Percentiles rank a stretch among this genome's conserved stretches.
Conservation (phyloP, 1,140 invertebrate genomes). For the Plodia interpunctella region DNA sequence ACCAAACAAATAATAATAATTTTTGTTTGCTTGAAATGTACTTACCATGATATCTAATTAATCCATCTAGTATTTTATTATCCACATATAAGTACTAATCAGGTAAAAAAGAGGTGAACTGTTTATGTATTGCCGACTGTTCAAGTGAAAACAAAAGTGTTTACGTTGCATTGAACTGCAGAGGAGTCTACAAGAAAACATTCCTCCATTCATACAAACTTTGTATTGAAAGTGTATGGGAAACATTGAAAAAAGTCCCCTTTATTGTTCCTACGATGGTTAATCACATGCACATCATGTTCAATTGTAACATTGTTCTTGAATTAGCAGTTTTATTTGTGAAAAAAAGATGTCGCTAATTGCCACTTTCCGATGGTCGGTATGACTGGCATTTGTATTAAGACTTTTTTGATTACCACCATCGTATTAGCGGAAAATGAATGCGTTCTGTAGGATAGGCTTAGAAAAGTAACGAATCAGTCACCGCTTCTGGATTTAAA, state of each 20-base stretch:
- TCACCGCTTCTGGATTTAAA: no score
- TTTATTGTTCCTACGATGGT: conserved; percentile 16
- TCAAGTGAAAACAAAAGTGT: conserved; percentile 24
- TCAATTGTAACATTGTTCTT: conserved; percentile 2
- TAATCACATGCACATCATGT: conserved; percentile 8
- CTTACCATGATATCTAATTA: no score
- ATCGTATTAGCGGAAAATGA: no score
- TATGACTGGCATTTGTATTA: neutral
- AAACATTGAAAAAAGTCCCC: conserved; percentile 18
- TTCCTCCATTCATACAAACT: conserved; percentile 12
- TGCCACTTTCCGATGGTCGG: neutral
- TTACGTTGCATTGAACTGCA: conserved; percentile 3
- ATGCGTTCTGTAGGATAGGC: no score
- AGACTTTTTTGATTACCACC: no score
- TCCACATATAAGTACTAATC: neutral
- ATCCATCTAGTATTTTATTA: neutral
- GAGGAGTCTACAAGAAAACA: conserved; percentile 15
- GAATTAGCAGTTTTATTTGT: neutral
- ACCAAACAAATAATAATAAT: no score
- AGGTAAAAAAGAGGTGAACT: neutral
- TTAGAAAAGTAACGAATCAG: no score
- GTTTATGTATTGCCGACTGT: neutral
- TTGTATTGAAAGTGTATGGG: conserved; percentile 20
- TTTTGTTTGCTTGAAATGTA: no score
- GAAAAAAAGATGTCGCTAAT: neutral